phyloP scores from a whole-genome alignment of 2,797 vertebrate genomes.

The Anabas testudineus region DNA sequence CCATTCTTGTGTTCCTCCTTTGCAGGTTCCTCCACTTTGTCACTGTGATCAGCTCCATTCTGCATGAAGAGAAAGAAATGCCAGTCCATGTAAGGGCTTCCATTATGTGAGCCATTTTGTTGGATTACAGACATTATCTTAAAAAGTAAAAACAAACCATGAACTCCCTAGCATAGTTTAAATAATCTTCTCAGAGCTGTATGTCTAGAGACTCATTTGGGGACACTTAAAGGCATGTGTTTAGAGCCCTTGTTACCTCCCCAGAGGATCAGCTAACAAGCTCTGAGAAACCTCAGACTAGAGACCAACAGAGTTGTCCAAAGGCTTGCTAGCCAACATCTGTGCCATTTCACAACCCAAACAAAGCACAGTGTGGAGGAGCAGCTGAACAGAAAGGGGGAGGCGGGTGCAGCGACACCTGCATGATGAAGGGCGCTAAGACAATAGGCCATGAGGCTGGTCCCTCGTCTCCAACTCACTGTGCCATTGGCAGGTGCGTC shows the following conservation, averaged over 20 bases:
- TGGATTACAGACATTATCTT: not conserved
- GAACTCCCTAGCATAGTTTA: constrained; percentile 22
- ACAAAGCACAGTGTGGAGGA: constrained; percentile 79
- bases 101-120: not conserved
- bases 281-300: constrained; percentile 51
- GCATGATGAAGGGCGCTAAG: constrained; percentile 76
- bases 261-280: constrained; percentile 58
- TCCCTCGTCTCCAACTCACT: constrained; percentile 78
- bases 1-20: constrained; percentile 82
- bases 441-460: constrained; percentile 85
- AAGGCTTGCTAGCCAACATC: constrained; percentile 72
- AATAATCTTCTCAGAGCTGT: constrained; percentile 38
- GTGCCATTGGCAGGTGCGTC: constrained; percentile 89
- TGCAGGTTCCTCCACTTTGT: constrained; percentile 78
- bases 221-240: constrained; percentile 35
- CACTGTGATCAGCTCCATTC: constrained; percentile 87
- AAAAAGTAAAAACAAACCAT: not conserved
- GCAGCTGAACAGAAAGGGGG: constrained; percentile 70
- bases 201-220: constrained; percentile 30
- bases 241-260: constrained; percentile 47
- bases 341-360: constrained; percentile 82
- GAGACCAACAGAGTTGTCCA: constrained; percentile 51
- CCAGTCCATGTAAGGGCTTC: constrained; percentile 7
- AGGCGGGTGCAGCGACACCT: constrained; percentile 82
- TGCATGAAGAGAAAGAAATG: constrained; percentile 30